Base-by-base conservation (phyloP, 2,113 vertebrate genomes). In the Dromiciops gliroides region DNA sequence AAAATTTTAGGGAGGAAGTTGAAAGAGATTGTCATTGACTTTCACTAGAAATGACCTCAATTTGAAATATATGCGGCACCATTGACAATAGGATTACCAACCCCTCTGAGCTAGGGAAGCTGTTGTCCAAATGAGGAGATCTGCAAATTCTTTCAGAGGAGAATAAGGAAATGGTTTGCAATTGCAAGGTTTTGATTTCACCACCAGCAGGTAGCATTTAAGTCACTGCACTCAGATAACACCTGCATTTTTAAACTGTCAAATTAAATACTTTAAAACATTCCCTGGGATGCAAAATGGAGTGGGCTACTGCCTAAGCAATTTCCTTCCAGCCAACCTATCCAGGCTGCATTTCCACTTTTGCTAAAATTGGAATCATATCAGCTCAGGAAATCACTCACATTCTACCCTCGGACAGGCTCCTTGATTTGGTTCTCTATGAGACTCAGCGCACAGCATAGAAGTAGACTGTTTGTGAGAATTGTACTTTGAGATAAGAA, bases 401-500 rank as follows among this genome's bases (percentile, higher is more conserved):
- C 0, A 67, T 92, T 95, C 60, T n/a, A 95, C 88, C 52, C 89
- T 93, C 91, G 48, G 88, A 53, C 11, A 11, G 0, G 1, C 75
- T 91, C 47, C 31, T 83, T n/a, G 24, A 93, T 49, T 31, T 25
- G 1, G 22, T 16, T 49, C 3, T 51, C 91, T 94, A 11, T 19
- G 8, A 95, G 16, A 23, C n/a, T 22, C 47, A n/a, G 26, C 1
- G n/a, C 0, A 3, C 89, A 48, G 12, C 90, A 91, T 0, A 44
- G 51, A 51, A 48, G 50, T 16, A 51, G 23, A 53, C 51, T 16
- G 0, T 3, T 56, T 44, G 67, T 9, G 19, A 23, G 53, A 96
- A 50, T 56, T 50, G 8, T 7, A 89, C 89, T 96, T 95, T 60
- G 28, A 0, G 95, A 96, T 97, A 96, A 98, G 93, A 48, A 12